Base-by-base conservation (phyloP, 1,140 invertebrate genomes). In the Drosophila repleta region DNA sequence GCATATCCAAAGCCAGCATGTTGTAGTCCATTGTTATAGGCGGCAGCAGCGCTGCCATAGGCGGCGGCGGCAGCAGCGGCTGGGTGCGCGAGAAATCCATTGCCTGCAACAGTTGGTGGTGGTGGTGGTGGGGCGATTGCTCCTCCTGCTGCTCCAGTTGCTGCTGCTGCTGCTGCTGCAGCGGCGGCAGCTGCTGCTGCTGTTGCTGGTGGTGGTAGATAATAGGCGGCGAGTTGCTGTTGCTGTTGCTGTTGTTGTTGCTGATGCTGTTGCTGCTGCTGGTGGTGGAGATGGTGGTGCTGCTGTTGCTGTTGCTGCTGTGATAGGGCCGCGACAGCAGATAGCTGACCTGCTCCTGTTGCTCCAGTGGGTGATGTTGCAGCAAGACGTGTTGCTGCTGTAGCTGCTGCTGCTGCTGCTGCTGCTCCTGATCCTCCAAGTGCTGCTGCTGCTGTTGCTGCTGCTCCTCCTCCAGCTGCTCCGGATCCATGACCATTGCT, bases 1-100 rank as follows among this genome's bases (percentile, higher is more conserved):
- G 88, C 85, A 87, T 91, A 91, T 77, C 87, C 87, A 91, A 91
- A 92, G 79, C 90, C 76, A 88, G 90, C 90, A 85, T 91, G 90
- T 80, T 91, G 91, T 83, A 90, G 17, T 87, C 82, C 82, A 87
- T 87, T 87, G 20, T 83, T 83, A 87, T 87, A 85, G 61, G 81
- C 79, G 82, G 82, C 82, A 78, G 82, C 82, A 90, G 78, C 62
- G 70, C 84, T 77, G 56, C 90, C 79, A 90, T 90, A 90, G 63
- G 84, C 85, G 68, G 85, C 79, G 74, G 84, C 76, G 49, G 85
- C 77, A 72, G 74, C 85, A 68, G 84, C 84, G 80, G 84, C 67
- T 70, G 76, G 65, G 84, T 80, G 79, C 66, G 84, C 48, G 84
- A 81, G 82, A 81, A 89, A 80, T 76, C 84, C 83, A 78, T 79